Base-by-base conservation (phyloP, 2,113 vertebrate genomes). In the Onychostruthus taczanowskii region DNA sequence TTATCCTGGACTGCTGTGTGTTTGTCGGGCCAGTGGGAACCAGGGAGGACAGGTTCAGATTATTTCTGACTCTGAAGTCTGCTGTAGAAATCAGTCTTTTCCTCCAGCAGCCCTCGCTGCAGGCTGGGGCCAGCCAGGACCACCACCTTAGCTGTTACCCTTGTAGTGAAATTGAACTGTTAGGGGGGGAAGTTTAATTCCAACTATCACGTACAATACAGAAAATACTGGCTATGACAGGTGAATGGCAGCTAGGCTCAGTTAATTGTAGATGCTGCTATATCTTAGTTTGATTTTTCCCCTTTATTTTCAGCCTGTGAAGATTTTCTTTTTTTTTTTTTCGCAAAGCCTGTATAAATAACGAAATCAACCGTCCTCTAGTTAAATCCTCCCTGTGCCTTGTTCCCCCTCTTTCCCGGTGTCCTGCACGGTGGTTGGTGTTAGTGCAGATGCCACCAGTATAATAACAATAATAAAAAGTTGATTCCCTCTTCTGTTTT, bases 401-500 rank as follows among this genome's bases (percentile, higher is more conserved):
- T 26, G 10, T 39, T 74, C 3, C 11, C 20, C 28, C 30, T 83
- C 84, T 80, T 78, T 31, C 46, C 5, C 6, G 41, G 23, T 82
- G 44, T 72, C 35, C 64, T 84, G 81, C 37, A 10, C 0, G 0
- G n/a, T 70, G 61, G 39, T 43, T 26, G 59, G 53, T 52, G 47
- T 64, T 43, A 28, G 49, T 89, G 70, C 53, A 79, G 87, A 49
- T 83, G 87, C 84, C 9, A 7, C 39, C 52, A 66, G 18, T 91
- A 92, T 93, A 95, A 79, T 64, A 91, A 84, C 33, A 88, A 66
- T 16, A 63, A 83, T 76, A 90, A 85, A 89, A 94, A 95, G 87
- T 95, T 94, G 82, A 64, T 95, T 95, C 70, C 46, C 81, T 96
- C 84, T 96, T 97, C 73, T 72, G 35, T 89, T 91, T 82, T 95